Conservation (phyloP, 2,113 vertebrate genomes). For the Gulo gulo region DNA sequence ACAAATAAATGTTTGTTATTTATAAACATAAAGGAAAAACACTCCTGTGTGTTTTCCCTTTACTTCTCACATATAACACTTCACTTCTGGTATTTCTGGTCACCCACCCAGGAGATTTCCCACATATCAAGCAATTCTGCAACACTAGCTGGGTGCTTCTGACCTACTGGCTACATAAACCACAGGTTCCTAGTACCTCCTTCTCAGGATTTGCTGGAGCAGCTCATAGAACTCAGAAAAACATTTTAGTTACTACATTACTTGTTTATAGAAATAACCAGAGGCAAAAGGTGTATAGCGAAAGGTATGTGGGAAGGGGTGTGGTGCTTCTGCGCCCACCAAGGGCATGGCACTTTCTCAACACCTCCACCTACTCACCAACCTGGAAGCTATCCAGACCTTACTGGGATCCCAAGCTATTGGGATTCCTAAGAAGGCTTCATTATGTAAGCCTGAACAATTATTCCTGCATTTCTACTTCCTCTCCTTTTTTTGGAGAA, state of each 20-base stretch:
- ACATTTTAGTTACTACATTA: not conserved
- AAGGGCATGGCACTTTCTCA: accelerated
- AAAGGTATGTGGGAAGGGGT: not conserved
- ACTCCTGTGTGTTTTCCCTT: not conserved
- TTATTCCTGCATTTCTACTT: not conserved
- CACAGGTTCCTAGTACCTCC: not conserved
- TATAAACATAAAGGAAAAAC: not conserved
- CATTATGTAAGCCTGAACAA: not conserved
- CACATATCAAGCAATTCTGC: not conserved
- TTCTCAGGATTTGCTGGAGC: not conserved
- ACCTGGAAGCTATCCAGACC: not conserved
- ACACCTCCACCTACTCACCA: not conserved
- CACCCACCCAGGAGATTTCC: not conserved
- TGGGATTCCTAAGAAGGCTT: not conserved
- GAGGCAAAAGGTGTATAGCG: not conserved
- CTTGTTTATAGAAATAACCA: not conserved
- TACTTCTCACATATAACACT: not conserved
- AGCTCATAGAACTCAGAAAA: not conserved
- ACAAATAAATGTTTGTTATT: not conserved
- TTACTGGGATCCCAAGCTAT: not conserved
- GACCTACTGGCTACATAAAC: not conserved
- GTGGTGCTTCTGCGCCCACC: accelerated
- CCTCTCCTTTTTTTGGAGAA: not conserved
- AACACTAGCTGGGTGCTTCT: not conserved
- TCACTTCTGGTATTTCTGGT: not conserved